A percentile compares a stretch with the other conserved stretches of the same genome.
Evolutionary conservation across 2,888 invertebrate genomes (phyloP).

Genomic region (Hipparchia semele): DNA sequence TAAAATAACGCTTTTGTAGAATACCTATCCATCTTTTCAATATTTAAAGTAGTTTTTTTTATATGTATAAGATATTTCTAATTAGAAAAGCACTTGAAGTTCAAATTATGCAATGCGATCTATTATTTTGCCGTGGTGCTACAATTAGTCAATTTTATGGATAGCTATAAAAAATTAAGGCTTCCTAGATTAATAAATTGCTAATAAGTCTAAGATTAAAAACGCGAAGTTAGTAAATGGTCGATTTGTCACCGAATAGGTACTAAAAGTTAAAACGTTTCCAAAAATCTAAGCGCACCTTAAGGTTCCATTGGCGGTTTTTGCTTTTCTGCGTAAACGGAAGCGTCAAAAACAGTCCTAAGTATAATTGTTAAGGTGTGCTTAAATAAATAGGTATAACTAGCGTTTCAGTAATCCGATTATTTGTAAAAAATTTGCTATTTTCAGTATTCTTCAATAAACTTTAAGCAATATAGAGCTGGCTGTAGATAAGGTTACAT

Average conservation of each 20-base stretch:
- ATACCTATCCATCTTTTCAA: background rate
- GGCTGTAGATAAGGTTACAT: constrained; percentile 17
- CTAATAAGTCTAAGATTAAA: constrained; percentile 12
- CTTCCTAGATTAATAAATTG: constrained; percentile 23
- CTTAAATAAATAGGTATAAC: too few relatives aligned
- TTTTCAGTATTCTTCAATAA: constrained; percentile 4
- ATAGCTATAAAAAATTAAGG: constrained; percentile 23
- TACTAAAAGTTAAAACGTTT: background rate
- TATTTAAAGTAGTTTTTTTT: background rate
- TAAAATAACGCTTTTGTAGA: constrained; percentile 1
- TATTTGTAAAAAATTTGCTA: background rate
- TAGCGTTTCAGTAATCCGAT: background rate
- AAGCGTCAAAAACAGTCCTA: too few relatives aligned
- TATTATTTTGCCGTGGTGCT: constrained; percentile 62
- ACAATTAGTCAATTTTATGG: constrained; percentile 47
- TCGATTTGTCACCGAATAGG: background rate
- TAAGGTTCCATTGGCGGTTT: background rate
- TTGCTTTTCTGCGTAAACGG: too few relatives aligned
- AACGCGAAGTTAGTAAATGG: background rate
- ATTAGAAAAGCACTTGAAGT: constrained; percentile 24
- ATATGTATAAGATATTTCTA: constrained; percentile 3
- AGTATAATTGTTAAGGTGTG: too few relatives aligned
- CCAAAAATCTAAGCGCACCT: background rate
- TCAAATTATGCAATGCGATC: constrained; percentile 31
- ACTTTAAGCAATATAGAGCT: constrained; percentile 9